Conservation (phyloP, 30 jellyfish, hydroid and myxozoan species). For the Nemopilema nomurai region DNA sequence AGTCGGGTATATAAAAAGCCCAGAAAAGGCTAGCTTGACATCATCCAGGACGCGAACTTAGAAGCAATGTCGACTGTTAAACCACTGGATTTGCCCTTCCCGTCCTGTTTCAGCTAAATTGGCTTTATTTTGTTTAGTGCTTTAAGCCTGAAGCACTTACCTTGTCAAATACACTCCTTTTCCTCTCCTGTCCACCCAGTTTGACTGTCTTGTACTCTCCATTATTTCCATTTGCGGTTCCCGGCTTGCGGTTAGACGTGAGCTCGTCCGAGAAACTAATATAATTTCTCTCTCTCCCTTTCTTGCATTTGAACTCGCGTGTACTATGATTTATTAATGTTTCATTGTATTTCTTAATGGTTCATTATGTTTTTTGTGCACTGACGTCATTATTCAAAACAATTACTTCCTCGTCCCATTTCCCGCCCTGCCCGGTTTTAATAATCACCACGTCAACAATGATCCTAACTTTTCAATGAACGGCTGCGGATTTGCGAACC, state of each 20-base stretch:
- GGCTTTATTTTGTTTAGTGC: not conserved
- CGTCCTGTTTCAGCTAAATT: not conserved
- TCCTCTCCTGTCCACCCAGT: not conserved
- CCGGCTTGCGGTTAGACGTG: not conserved
- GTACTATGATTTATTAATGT: not conserved
- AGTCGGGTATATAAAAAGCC: too few relatives aligned
- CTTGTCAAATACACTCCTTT: not conserved
- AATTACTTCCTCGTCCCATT: constrained; percentile 33
- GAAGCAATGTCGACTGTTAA: too few relatives aligned
- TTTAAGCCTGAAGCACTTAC: not conserved
- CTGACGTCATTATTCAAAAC: not conserved
- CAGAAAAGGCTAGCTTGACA: too few relatives aligned
- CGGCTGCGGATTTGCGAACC: constrained; percentile 58
- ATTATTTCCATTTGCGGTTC: not conserved
- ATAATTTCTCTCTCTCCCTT: not conserved
- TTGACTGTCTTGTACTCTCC: not conserved
- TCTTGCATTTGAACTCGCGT: not conserved
- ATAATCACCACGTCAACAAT: constrained; percentile 19
- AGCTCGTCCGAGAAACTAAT: not conserved
- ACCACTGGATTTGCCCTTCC: not conserved
- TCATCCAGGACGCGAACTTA: too few relatives aligned
- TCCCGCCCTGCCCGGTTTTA: constrained; percentile 55
- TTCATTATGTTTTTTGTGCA: not conserved
- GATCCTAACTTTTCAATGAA: constrained; percentile 18
- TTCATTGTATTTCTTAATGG: not conserved